Evolutionary conservation across 2,888 invertebrate genomes (phyloP), one percentile per base, ranked within the genome.

Genomic region (Pammene fasciana): DNA sequence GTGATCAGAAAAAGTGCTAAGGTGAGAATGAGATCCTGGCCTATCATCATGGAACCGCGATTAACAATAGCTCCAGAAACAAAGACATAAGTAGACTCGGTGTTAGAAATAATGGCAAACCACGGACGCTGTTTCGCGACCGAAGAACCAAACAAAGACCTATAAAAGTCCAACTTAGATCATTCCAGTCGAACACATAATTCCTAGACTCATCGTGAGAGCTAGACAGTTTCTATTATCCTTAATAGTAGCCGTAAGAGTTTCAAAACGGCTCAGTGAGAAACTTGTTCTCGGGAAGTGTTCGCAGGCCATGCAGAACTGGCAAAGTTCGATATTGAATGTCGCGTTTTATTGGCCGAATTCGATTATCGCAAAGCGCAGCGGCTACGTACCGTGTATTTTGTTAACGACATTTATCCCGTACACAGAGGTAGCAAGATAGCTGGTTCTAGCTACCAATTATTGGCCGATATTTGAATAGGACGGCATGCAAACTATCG

Each of bases 141-240:
- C 62, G 73, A 72, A 74, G 81, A 54, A 34, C 56, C 56, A 43
- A 81, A 78, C 75, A 76, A 82, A 78, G 80, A 82, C 80, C 83
- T 82, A 87, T 86, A 84, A 88, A 88, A 87, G 81, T 86, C 84
- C 81, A 90, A 90, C 84, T 92, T 90, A 78, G 88, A 89, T 88
- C 86, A 88, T 90, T 90, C 83, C 82, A 78, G 79, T 78, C 78
- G 81, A 82, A 80, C 81, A 88, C 85, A 90, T 90, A 88, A 90
- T 87, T 87, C 86, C 83, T 87, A 82, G 87, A 87, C 85, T 86
- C 86, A 86, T 87, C 85, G 86, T 85, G 82, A 79, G 77, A 85
- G 81, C 87, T 85, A 88, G 87, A 89, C 88, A 84, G 82, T 89
- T 91, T 87, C 90, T 87, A 89, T 92, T 92, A 91, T 91, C 90